Base-by-base conservation (phyloP, 2,797 vertebrate species). In the Sebastes nivosus region DNA sequence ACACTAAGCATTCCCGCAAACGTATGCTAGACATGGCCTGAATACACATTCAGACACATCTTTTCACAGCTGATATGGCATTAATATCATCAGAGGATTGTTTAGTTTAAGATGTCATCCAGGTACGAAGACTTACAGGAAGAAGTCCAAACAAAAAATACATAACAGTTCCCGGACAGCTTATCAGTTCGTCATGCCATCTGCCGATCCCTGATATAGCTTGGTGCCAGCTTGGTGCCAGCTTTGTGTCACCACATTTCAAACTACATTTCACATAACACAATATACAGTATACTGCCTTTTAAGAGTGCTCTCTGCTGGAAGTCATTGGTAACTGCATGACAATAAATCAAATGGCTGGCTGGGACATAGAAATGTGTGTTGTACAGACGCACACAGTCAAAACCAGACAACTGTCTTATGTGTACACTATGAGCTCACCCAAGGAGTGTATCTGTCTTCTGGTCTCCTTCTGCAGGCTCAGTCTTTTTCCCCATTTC, bases 401-500 rank as follows among this genome's bases (percentile, higher is more conserved):
- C 3, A 70, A 29, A 34, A 34, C 8, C 11, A 29, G 5, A 18
- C 24, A 22, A 12, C 20, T 42, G 25, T 38, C 16, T 24, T 12
- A 13, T 14, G 38, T 20, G 20, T 52, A 52, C 34, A 38, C 27
- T 22, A 16, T 9, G 24, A 69, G n/a, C 90, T 92, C 69, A 94
- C 91, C 92, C 76, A 78, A 74, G 92, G 69, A 94, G 86, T 84
- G 91, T 78, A 4, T 94, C 84, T 16, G 92, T 83, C 55, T 93
- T 92, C 16, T 86, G 88, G 77, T 96, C 95, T 93, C 93, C 94
- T 59, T 95, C 93, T 84, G 90, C 79, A 36, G 92, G 72, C 85
- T 92, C 89, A 36, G 94, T 93, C 75, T 95, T 96, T 88, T 96
- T 96, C 64, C 97, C 96, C 97, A 98, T 97, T 95, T 98, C 97